phyloP scores from a whole-genome alignment of 2,113 vertebrate genomes.

The Potamarius usumacintae region DNA sequence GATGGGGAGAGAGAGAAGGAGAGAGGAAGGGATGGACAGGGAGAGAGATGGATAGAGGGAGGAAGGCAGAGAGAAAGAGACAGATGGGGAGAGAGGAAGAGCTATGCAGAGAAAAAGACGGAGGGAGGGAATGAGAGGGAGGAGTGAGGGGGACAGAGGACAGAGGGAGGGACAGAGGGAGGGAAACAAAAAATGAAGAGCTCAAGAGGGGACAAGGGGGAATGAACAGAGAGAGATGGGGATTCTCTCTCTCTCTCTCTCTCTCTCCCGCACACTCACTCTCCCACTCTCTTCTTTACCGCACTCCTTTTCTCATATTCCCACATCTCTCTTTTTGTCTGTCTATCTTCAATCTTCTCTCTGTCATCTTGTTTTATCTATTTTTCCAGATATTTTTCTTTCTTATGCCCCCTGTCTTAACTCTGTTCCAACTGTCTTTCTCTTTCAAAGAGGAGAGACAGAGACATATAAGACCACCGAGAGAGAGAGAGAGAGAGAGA shows the following conservation, averaged over 20 bases:
- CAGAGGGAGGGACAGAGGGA: too few species aligned
- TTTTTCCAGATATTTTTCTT: too few species aligned
- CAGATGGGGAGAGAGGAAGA: background rate
- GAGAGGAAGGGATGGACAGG: background rate
- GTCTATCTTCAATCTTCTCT: background rate
- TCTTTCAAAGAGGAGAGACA: too few species aligned
- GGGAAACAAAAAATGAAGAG: too few species aligned
- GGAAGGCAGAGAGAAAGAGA: background rate
- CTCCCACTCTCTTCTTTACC: background rate
- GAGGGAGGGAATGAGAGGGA: too few species aligned
- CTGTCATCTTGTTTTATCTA: too few species aligned
- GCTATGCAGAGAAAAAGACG: background rate
- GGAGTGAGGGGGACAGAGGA: too few species aligned
- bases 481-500: background rate
- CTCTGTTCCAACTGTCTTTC: too few species aligned
- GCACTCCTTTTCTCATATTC: background rate
- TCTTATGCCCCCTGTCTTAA: too few species aligned
- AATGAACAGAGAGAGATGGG: background rate
- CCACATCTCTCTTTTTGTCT: background rate
- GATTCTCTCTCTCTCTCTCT: background rate
- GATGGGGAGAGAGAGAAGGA: constrained; percentile 9
- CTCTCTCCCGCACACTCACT: background rate
- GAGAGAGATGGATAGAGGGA: background rate
- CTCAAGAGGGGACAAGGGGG: too few species aligned
- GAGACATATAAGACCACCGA: background rate